Evolutionary conservation across 2,113 vertebrate species (phyloP).

Genomic region (Smithornis capensis): DNA sequence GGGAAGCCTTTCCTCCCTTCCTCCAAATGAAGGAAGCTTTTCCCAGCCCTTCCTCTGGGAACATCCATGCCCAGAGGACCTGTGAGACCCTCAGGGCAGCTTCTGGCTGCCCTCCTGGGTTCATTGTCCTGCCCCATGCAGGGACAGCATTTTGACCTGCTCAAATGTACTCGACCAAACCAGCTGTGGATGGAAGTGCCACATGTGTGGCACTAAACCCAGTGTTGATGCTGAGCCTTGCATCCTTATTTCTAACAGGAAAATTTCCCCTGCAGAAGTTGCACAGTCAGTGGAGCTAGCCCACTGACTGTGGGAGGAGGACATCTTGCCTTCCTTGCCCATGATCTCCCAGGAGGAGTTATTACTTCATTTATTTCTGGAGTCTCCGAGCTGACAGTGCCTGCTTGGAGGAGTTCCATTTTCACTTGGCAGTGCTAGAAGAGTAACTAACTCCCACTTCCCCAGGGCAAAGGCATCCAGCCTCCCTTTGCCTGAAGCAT

Average conservation of each 20-base stretch:
- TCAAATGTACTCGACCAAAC: background rate
- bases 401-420: conserved; percentile 6
- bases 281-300: background rate
- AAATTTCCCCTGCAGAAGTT: background rate
- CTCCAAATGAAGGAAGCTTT: background rate
- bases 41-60: background rate
- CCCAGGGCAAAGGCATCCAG: background rate
- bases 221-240: background rate
- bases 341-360: background rate
- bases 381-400: background rate
- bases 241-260: background rate
- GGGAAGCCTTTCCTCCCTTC: background rate
- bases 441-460: background rate
- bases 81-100: accelerated
- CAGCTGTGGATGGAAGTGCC: background rate
- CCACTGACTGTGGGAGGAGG: background rate
- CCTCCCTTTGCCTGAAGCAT: background rate
- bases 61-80: accelerated
- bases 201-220: accelerated
- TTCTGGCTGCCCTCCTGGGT: background rate
- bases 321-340: background rate
- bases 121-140: background rate
- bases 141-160: background rate
- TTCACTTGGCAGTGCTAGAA: background rate
- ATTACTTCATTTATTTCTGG: background rate